Base-by-base conservation (phyloP, 2,888 invertebrate species). In the Mechanitis mazaeus region DNA sequence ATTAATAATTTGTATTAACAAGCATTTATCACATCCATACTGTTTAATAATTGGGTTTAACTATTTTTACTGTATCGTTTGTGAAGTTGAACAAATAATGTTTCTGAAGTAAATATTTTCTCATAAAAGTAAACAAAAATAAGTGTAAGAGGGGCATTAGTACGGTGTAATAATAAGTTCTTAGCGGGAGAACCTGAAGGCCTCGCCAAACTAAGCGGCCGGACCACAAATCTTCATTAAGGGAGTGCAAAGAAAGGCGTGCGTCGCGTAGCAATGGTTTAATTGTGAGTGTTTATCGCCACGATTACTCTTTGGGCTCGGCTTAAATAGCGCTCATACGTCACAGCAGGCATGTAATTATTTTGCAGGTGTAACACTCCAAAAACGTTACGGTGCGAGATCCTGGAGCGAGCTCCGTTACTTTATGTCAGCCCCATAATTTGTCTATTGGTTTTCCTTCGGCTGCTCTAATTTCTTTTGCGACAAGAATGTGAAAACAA, bases 181-280 rank as follows among this genome's bases (percentile, higher is more conserved):
- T 64, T 53, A 61, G 67, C 68, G 60, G 68, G 70, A 68, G 69
- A 72, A 74, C 70, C 61, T 70, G 69, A 69, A 63, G 62, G 64
- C 65, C 68, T 72, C 72, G 68, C 72, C 63, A 61, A 73, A 73
- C 72, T 72, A 71, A 75, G 73, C 69, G 70, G 64, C 63, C 64
- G 63, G 71, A 72, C 75, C 75, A 87, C 87, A 85, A 87, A 86
- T 87, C 84, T 84, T 81, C 80, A 86, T 88, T 86, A 87, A 70
- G 71, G 62, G 76, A 75, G 83, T 77, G 82, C 81, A 86, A 87
- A 86, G 87, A 88, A 86, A 86, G 75, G 84, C 85, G 87, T 86
- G 87, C 84, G 87, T 87, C 88, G 88, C 81, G 78, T 86, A 76
- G 86, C 87, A 85, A 88, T 87, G 87, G 82, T 88, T 89, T 88